phyloP scores from a whole-genome alignment of 1,140 invertebrate species.

The Bombus balteatus region DNA sequence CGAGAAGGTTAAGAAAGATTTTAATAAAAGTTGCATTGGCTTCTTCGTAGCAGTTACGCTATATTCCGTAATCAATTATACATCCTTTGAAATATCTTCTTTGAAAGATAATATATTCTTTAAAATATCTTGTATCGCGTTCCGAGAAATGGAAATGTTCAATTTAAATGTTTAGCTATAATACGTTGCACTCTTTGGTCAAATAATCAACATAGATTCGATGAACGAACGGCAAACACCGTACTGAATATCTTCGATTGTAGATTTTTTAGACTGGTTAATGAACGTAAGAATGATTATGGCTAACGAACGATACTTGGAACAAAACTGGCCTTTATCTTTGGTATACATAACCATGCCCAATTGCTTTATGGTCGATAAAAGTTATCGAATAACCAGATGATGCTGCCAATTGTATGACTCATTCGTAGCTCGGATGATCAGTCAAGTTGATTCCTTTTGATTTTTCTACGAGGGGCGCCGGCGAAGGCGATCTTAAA shows the following conservation, averaged over 20 bases:
- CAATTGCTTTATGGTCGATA: constrained; percentile 26
- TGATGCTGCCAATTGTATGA: constrained; percentile 36
- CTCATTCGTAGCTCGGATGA: constrained; percentile 22
- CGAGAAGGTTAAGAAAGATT: too few relatives aligned
- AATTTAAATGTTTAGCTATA: background rate
- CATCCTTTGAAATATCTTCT: background rate
- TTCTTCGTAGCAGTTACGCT: background rate
- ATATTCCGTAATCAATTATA: background rate
- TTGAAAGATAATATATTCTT: background rate
- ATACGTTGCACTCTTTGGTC: background rate
- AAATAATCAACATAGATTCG: background rate
- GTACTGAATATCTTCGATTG: background rate
- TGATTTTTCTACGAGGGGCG: background rate
- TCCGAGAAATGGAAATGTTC: background rate
- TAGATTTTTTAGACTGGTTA: background rate
- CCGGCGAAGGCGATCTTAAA: background rate
- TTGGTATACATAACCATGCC: background rate
- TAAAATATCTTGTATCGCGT: background rate
- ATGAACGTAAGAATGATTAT: background rate
- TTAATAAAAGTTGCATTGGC: background rate
- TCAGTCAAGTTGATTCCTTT: constrained; percentile 8
- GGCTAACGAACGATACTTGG: too few relatives aligned
- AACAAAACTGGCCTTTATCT: constrained; percentile 12
- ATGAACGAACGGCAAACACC: background rate
- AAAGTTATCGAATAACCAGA: constrained; percentile 38